Conservation (phyloP, 1,140 invertebrate genomes). For the Anadara kagoshimensis region DNA sequence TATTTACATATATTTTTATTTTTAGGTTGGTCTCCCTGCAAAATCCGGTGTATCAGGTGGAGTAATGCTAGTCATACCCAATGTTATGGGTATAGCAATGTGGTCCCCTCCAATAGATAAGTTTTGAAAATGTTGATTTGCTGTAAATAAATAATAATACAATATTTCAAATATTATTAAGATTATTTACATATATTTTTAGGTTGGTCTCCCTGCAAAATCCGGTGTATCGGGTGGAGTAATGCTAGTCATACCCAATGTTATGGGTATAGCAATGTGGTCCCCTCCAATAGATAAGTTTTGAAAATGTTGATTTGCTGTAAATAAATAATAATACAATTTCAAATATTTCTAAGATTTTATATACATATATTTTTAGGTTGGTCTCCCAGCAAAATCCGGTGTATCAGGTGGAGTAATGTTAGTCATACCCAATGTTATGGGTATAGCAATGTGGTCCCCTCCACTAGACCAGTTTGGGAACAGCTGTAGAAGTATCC, state of each 20-base stretch:
- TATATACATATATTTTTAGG: too few relatives aligned
- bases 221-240: slow-evolving; percentile 97
- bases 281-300: slow-evolving; percentile 92
- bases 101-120: slow-evolving; percentile 95
- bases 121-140: too few relatives aligned
- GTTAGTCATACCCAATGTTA: slow-evolving; percentile 94
- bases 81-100: slow-evolving; percentile 82
- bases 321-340: too few relatives aligned
- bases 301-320: too few relatives aligned
- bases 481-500: slow-evolving; percentile 77
- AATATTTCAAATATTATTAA: too few relatives aligned
- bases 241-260: slow-evolving; percentile 93
- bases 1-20: too few relatives aligned
- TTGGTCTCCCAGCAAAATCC: slow-evolving; percentile 97
- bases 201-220: slow-evolving; percentile 97
- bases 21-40: slow-evolving; percentile 92
- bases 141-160: too few relatives aligned
- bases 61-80: slow-evolving; percentile 93
- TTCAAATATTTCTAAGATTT: too few relatives aligned
- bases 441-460: slow-evolving; percentile 89
- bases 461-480: slow-evolving; percentile 92
- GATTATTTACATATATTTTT: too few relatives aligned
- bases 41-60: slow-evolving; percentile 98
- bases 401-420: slow-evolving; percentile 96
- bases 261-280: slow-evolving; percentile 88